A percentile compares a stretch with the other conserved stretches of the same genome.
Conservation (phyloP, 2,888 invertebrate genomes). For the Asteroscopus sphinx region DNA sequence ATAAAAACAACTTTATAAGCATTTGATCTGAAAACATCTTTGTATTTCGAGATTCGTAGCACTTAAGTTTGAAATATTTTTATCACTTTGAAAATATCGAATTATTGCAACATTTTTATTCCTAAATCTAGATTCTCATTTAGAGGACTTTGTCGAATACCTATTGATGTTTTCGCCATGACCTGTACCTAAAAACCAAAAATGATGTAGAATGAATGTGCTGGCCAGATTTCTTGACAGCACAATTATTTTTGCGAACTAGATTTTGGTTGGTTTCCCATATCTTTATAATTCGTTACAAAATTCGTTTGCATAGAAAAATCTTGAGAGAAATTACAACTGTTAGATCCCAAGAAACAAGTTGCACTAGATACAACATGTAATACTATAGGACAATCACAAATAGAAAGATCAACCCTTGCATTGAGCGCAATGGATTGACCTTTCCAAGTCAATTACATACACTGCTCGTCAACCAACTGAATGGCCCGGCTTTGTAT, state of each 20-base stretch:
- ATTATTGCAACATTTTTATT: constrained; percentile 19
- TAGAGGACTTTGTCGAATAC: not conserved
- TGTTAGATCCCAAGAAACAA: not conserved
- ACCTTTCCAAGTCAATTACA: constrained; percentile 78
- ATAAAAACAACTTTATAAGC: constrained; percentile 55
- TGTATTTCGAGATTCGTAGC: constrained; percentile 38
- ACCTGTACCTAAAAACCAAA: too few relatives aligned
- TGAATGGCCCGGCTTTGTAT: constrained; percentile 85
- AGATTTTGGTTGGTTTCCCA: not conserved
- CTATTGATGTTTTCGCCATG: not conserved
- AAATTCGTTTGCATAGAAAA: not conserved
- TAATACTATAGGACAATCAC: constrained; percentile 36
- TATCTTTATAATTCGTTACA: not conserved
- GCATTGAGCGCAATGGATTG: constrained; percentile 59
- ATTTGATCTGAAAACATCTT: constrained; percentile 57
- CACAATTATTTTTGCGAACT: too few relatives aligned
- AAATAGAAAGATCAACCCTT: constrained; percentile 53
- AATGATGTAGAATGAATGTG: not conserved
- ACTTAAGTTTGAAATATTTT: constrained; percentile 13
- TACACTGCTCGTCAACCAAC: constrained; percentile 69
- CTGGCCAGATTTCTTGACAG: too few relatives aligned
- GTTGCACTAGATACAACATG: not conserved
- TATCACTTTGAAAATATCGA: constrained; percentile 28
- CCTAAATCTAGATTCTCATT: not conserved
- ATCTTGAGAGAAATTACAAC: not conserved